Conservation (phyloP, 1,140 invertebrate species). For the Cecropterus lyciades region DNA sequence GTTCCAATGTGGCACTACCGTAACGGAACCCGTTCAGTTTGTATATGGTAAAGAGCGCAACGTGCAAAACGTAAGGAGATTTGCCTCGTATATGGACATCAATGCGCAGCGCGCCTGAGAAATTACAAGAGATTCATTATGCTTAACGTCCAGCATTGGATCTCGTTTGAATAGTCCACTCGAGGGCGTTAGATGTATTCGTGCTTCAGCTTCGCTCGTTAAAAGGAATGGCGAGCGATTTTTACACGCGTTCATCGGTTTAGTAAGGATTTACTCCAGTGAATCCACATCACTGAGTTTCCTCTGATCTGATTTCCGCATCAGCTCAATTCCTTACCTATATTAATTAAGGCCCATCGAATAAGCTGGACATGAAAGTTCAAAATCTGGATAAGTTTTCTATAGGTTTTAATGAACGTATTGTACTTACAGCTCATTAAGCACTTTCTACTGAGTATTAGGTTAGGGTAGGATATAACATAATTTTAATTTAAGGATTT, state of each 20-base stretch:
- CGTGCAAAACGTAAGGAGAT: constrained; percentile 33
- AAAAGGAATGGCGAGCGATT: background rate
- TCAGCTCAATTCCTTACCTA: too few species aligned
- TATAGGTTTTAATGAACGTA: too few species aligned
- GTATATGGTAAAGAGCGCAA: constrained; percentile 33
- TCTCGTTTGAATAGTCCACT: constrained; percentile 15
- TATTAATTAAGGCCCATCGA: too few species aligned
- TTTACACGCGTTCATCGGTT: background rate
- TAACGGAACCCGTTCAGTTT: constrained; percentile 24
- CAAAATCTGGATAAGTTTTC: too few species aligned
- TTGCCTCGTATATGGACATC: constrained; percentile 30
- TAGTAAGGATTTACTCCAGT: constrained; percentile 3
- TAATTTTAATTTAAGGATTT: too few species aligned
- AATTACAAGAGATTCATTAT: constrained; percentile 37
- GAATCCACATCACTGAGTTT: too few species aligned
- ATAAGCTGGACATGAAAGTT: too few species aligned
- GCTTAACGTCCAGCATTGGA: constrained; percentile 25
- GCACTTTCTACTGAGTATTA: too few species aligned
- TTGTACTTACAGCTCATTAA: too few species aligned
- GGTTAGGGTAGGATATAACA: too few species aligned
- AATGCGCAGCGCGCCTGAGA: constrained; percentile 34
- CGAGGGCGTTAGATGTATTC: constrained; percentile 11
- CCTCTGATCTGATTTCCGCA: too few species aligned
- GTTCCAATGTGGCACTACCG: constrained; percentile 16
- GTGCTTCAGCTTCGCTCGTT: constrained; percentile 3